Conservation (phyloP, 2,888 invertebrate genomes). For the Erannis defoliaria region DNA sequence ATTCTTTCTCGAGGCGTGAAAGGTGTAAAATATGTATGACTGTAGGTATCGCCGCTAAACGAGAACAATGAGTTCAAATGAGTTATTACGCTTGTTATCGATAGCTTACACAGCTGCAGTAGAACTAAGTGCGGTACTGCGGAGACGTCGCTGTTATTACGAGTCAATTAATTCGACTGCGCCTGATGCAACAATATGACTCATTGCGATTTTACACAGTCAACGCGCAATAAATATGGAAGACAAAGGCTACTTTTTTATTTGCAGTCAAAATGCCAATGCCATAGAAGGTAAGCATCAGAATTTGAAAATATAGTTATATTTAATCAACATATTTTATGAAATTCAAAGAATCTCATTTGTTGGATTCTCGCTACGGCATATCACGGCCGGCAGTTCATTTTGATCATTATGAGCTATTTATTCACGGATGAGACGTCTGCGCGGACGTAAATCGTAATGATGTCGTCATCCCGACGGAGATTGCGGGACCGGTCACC, state of each 20-base stretch:
- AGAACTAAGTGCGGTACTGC: conserved; percentile 39
- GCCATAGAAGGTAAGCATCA: background rate
- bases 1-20: conserved; percentile 49
- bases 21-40: conserved; percentile 35
- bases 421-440: conserved; percentile 51
- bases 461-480: conserved; percentile 67
- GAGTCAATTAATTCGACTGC: conserved; percentile 67
- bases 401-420: conserved; percentile 46
- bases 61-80: conserved; percentile 74
- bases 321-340: conserved; percentile 19
- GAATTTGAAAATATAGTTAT: background rate
- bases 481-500: conserved; percentile 63
- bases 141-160: conserved; percentile 56
- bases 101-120: conserved; percentile 73
- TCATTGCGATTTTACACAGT: conserved; percentile 38
- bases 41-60: conserved; percentile 47
- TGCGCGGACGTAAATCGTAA: conserved; percentile 58
- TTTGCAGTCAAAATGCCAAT: conserved; percentile 8
- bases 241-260: conserved; percentile 18
- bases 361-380: conserved; percentile 43
- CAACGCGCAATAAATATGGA: conserved; percentile 3
- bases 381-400: conserved; percentile 42
- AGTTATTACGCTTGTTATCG: conserved; percentile 70
- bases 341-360: conserved; percentile 30
- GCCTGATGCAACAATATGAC: conserved; percentile 62